Evolutionary conservation across 2,797 vertebrate genomes (phyloP), one percentile per base, ranked within the genome.

Genomic region (Percopsis omiscomaycus): DNA sequence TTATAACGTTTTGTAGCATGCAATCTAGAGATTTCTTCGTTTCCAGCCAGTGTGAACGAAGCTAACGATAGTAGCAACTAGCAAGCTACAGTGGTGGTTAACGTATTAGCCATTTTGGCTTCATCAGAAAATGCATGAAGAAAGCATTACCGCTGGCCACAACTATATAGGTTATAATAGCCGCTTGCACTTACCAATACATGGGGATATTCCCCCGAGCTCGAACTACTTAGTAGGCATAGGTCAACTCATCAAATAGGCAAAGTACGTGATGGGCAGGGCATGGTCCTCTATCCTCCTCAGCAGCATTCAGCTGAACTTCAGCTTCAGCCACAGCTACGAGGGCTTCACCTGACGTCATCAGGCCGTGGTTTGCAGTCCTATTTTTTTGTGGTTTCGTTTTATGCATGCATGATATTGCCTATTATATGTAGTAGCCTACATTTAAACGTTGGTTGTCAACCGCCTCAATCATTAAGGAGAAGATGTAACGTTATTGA

Each of bases 181-280:
- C 66, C 60, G 13, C 47, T 59, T 75, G 32, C 65, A 91, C 91
- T 92, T 79, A 92, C 92, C 91, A 80, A 71, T 83, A 70, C 74
- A 73, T 83, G 85, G 91, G 91, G 91, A 74, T 66, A 56, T 16
- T 85, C 87, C 92, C 91, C 90, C 83, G 77, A 79, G 37, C 69
- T 71, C 64, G 1, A 62, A 73, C 86, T 82, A 84, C 79, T 87
- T 59, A 65, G 65, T 71, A 81, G 86, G 85, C 92, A 92, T 92
- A 80, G 89, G 86, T 84, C 78, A 71, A 67, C 78, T 85, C 81
- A 77, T 89, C 78, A 86, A 83, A 84, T 53, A 59, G 75, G 76
- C 72, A 68, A 68, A 83, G 83, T 77, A 77, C n/a, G 71, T 46
- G 77, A 74, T 70, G 82, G 86, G 83, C 80, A 79, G 86, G 78